Base-by-base conservation (phyloP, 2,888 invertebrate species). In the Tanytarsus gracilentus region DNA sequence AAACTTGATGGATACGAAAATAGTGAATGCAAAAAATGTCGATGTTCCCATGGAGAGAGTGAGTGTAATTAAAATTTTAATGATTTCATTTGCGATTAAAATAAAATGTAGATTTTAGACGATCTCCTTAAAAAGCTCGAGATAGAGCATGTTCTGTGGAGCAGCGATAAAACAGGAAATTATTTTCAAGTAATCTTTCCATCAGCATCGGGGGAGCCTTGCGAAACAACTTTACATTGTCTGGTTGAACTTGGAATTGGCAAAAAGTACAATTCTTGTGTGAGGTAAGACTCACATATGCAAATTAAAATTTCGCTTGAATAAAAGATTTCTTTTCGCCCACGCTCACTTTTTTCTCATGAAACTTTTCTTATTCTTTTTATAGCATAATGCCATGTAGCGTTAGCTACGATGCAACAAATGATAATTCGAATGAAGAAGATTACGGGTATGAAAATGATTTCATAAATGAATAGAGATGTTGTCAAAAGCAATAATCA, bases 201-300 rank as follows among this genome's bases (percentile, higher is more conserved):
- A 7, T 72, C 84, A 65, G 77, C 80, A 62, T 80, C 84, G 27
- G 85, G 85, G 33, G 85, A 84, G 65, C 77, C 79, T 60, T 85
- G 85, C 66, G 85, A 86, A 70, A 85, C 85, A 62, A 82, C 84
- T 72, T 73, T 85, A 61, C 85, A 85, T 68, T 85, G 84, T 67
- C 77, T 85, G 62, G 85, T 85, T 1, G 81, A 85, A 69, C 76
- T 85, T 65, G 85, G 85, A 29, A 84, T 85, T 64, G 85, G 85
- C 18, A 79, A 80, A 23, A 78, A 79, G 68, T 78, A 78, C 71
- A 83, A 83, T 71, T 85, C 85, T 61, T 80, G 83, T 67, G 84
- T 85, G 62, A 85, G 84, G 85, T 85, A 75, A 73, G 70, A n/a
- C 14, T 55, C 26, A 27, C 40, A 39, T 21, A 44, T 25, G 18